A percentile compares a stretch with the other conserved stretches of the same genome.
Conservation (phyloP, 2,797 vertebrate species). For the Lagodon rhomboides region DNA sequence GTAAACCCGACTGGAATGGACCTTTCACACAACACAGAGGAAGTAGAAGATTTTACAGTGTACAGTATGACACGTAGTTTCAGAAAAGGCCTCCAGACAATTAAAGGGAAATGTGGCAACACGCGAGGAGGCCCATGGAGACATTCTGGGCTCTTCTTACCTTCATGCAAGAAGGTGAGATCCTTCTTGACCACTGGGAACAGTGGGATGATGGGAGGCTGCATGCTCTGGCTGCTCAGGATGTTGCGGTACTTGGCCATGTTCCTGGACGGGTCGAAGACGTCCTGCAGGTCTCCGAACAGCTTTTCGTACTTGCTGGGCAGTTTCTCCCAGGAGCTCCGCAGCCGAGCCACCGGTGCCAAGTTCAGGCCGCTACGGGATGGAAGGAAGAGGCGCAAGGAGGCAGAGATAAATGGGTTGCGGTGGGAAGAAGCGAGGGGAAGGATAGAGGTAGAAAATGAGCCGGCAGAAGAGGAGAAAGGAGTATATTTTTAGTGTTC, state of each 20-base stretch:
- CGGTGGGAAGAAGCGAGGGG: background rate
- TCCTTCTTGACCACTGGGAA: slow-evolving; percentile 99
- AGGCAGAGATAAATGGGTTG: slow-evolving; percentile 55
- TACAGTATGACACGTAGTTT: slow-evolving; percentile 9
- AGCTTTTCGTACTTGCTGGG: slow-evolving; percentile 98
- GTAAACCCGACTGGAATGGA: slow-evolving; percentile 46
- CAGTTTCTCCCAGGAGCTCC: slow-evolving; percentile 96
- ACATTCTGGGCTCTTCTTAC: slow-evolving; percentile 72
- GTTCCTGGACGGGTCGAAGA: slow-evolving; percentile 98
- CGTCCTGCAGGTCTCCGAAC: slow-evolving; percentile 95
- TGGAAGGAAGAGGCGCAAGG: slow-evolving; percentile 18
- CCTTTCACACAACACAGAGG: slow-evolving; percentile 28
- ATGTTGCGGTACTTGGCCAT: slow-evolving; percentile 99
- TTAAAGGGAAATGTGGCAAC: background rate
- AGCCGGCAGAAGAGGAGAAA: background rate
- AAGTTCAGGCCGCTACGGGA: slow-evolving; percentile 92
- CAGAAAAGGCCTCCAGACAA: background rate
- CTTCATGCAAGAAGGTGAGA: slow-evolving; percentile 98
- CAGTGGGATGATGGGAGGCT: slow-evolving; percentile 97
- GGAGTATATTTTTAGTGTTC: background rate
- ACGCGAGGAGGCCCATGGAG: background rate
- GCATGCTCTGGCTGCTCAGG: slow-evolving; percentile 97
- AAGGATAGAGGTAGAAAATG: background rate
- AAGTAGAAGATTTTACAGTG: slow-evolving; percentile 12
- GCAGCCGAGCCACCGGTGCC: slow-evolving; percentile 92